Percentiles rank a stretch among this genome's conserved stretches.
Conservation (phyloP, 2,888 invertebrate species). For the Sesia apiformis region DNA sequence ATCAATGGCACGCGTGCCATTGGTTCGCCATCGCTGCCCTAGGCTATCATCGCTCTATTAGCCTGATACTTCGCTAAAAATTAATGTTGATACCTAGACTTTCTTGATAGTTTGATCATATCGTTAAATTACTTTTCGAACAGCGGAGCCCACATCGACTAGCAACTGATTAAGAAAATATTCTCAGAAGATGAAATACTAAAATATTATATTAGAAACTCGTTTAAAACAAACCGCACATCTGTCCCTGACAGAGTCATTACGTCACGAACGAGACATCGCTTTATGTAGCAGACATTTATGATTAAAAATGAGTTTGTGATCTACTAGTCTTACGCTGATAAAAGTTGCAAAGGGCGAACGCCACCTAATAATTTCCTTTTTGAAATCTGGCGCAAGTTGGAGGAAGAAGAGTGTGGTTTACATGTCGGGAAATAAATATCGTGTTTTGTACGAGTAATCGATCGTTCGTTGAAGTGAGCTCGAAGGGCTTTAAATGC, state of each 20-base stretch:
- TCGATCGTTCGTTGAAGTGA: too few species aligned
- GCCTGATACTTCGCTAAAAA: too few species aligned
- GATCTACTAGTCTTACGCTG: conserved; percentile 38
- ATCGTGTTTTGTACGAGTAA: neutral
- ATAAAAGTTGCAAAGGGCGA: conserved; percentile 45
- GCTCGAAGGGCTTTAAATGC: too few species aligned
- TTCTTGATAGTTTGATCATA: too few species aligned
- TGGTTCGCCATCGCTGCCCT: too few species aligned
- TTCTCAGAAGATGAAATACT: too few species aligned
- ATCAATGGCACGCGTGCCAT: too few species aligned
- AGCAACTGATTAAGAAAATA: too few species aligned
- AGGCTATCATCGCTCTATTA: too few species aligned
- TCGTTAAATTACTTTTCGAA: too few species aligned
- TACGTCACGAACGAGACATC: conserved; percentile 17
- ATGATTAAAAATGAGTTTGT: conserved; percentile 56
- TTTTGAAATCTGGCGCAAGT: conserved; percentile 21
- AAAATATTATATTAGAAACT: neutral
- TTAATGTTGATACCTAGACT: too few species aligned
- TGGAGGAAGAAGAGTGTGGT: neutral
- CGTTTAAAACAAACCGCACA: neutral
- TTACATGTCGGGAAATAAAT: neutral
- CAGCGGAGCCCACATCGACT: too few species aligned
- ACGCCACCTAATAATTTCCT: conserved; percentile 57
- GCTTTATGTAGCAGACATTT: conserved; percentile 46
- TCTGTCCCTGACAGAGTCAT: conserved; percentile 15